phyloP scores from a whole-genome alignment of 64 coral and sea anemone genomes.

The Montipora sp. region DNA sequence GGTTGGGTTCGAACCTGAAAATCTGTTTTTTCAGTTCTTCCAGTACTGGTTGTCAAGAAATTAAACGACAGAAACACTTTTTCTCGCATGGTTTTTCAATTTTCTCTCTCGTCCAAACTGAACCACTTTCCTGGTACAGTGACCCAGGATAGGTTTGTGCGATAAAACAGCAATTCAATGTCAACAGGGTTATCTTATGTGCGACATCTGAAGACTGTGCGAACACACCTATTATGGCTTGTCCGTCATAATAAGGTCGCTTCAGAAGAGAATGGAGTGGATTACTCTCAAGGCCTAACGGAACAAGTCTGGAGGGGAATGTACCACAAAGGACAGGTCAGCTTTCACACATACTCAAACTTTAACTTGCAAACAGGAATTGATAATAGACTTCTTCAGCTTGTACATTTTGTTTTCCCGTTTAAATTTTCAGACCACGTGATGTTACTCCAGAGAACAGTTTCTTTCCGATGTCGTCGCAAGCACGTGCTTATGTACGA shows the following conservation, averaged over 20 bases:
- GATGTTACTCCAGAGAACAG: too few species aligned
- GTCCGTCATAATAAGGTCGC: constrained; percentile 47
- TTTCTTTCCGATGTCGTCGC: too few species aligned
- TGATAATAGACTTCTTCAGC: too few species aligned
- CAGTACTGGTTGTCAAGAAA: too few species aligned
- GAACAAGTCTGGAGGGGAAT: constrained; percentile 75
- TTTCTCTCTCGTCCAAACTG: too few species aligned
- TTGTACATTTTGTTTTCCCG: too few species aligned
- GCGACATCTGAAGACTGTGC: constrained; percentile 89
- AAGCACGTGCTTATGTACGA: too few species aligned
- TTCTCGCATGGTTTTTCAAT: too few species aligned
- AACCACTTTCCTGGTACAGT: not conserved
- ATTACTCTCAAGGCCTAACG: constrained; percentile 63
- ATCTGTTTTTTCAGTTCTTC: too few species aligned
- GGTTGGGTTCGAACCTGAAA: too few species aligned
- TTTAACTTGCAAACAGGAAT: not conserved
- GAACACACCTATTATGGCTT: constrained; percentile 84
- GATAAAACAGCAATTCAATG: not conserved
- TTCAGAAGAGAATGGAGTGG: constrained; percentile 52
- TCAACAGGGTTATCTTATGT: constrained; percentile 79
- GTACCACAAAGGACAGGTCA: constrained; percentile 72
- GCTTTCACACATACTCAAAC: not conserved
- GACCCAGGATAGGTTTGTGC: not conserved
- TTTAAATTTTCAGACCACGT: too few species aligned
- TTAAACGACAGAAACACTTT: too few species aligned